phyloP scores from a whole-genome alignment of 2,113 vertebrate genomes.

The Lepidothrix coronata region DNA sequence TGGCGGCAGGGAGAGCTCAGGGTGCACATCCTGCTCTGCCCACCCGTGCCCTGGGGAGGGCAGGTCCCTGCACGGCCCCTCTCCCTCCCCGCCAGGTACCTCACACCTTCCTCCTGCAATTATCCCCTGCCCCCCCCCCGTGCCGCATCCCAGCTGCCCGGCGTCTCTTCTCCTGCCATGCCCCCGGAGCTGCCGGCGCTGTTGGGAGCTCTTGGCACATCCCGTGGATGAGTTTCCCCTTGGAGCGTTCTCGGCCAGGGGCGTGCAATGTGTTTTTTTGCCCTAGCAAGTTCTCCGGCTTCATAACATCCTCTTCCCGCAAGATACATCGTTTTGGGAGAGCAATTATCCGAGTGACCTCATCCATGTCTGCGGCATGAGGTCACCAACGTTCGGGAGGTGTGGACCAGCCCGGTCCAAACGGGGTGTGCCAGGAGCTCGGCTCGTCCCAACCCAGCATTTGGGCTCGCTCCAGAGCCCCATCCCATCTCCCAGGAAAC shows the following conservation, averaged over 20 bases:
- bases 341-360: constrained; percentile 43
- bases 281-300: constrained; percentile 43
- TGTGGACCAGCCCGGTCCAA: neutral
- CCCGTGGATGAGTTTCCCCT: neutral
- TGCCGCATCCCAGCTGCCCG: neutral
- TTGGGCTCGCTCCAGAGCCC: neutral
- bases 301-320: constrained; percentile 57
- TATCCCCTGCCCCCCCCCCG: neutral
- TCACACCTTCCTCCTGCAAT: neutral
- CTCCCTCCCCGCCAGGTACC: neutral
- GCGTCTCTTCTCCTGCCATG: constrained; percentile 30
- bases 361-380: constrained; percentile 62
- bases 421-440: neutral
- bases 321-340: constrained; percentile 30
- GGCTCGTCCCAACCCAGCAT: neutral
- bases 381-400: constrained; percentile 42
- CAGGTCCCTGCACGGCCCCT: constrained; percentile 38
- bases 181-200: neutral
- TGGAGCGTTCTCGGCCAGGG: neutral
- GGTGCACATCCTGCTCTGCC: neutral
- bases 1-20: neutral
- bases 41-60: constrained; percentile 29
- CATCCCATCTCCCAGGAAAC: neutral
- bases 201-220: neutral
- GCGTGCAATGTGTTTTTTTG: neutral